Conservation (phyloP, 2,113 vertebrate species). For the Gallinago paraguaiae region DNA sequence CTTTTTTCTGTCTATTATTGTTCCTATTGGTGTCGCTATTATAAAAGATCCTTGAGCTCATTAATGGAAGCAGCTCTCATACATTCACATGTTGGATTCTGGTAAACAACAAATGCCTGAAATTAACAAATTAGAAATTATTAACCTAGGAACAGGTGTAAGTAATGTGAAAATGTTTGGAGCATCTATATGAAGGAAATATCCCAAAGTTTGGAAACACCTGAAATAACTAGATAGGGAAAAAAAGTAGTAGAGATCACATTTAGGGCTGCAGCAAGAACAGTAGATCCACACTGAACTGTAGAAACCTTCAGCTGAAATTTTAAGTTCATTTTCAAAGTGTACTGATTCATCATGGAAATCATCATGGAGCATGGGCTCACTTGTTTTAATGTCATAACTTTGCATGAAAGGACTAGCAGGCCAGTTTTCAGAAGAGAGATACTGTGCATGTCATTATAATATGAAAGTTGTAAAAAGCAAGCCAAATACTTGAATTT, state of each 20-base stretch:
- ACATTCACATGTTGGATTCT: background rate
- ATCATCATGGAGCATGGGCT: background rate
- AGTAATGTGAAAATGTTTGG: background rate
- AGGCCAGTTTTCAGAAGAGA: background rate
- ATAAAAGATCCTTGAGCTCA: background rate
- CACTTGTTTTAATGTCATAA: background rate
- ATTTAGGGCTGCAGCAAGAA: background rate
- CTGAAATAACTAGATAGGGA: background rate
- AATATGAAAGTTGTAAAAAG: background rate
- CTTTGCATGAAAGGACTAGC: background rate
- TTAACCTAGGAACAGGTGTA: background rate
- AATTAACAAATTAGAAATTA: background rate
- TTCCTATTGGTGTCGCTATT: background rate
- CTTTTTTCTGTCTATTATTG: background rate
- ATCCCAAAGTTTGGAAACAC: background rate
- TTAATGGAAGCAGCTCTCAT: background rate
- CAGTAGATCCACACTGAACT: fast-evolving
- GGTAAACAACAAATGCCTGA: background rate
- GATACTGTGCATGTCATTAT: fast-evolving
- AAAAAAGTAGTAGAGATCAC: background rate
- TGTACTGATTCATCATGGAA: background rate
- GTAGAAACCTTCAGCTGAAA: background rate
- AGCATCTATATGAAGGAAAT: background rate
- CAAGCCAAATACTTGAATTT: background rate
- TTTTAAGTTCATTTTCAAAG: background rate